A percentile compares a stretch with the other conserved stretches of the same genome.
These are phyloP conservation scores for Palythoa heliodiscus DNA, from an alignment of 92 coral and sea anemone genomes.

Conservation along the genomic window DNA sequence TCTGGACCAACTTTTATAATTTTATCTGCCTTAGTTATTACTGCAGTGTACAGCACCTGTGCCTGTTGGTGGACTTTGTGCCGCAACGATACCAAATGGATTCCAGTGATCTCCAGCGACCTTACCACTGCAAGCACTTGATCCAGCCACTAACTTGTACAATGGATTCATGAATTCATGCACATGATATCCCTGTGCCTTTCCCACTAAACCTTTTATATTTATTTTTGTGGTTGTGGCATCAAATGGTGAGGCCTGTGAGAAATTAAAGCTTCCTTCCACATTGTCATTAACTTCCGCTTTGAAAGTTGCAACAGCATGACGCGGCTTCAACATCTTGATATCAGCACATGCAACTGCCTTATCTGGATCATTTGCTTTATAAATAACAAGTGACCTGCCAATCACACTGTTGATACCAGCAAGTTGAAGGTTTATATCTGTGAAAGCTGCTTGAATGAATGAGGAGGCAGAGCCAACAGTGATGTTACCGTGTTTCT, in stretches of 20 bases:
- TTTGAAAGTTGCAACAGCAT: slow-evolving; percentile 66
- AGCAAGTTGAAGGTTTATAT: slow-evolving; percentile 65
- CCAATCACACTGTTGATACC: slow-evolving; percentile 73
- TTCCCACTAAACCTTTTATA: slow-evolving; percentile 56
- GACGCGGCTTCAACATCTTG: slow-evolving; percentile 57
- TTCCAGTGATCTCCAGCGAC: slow-evolving; percentile 84
- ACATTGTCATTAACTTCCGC: slow-evolving; percentile 74
- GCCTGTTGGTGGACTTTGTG: slow-evolving; percentile 73
- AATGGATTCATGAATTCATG: slow-evolving; percentile 86
- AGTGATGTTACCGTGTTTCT: slow-evolving; percentile 57
- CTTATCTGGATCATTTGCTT: slow-evolving; percentile 34
- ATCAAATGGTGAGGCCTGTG: slow-evolving; percentile 85
- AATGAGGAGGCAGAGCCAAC: slow-evolving; percentile 67
- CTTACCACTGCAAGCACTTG: slow-evolving; percentile 62
- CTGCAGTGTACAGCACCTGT: slow-evolving; percentile 51
- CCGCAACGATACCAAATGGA: slow-evolving; percentile 74
- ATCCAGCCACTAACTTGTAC: slow-evolving; percentile 55
- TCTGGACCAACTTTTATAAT: too few species aligned
- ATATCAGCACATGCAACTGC: slow-evolving; percentile 83
- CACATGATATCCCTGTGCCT: slow-evolving; percentile 84
- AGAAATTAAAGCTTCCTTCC: slow-evolving; percentile 66
- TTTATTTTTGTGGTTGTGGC: slow-evolving; percentile 69
- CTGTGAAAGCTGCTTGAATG: slow-evolving; percentile 63
- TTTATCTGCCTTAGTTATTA: too few species aligned
- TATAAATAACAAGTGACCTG: slow-evolving; percentile 64